phyloP scores from a whole-genome alignment of 1,140 invertebrate species.

The Drosophila insularis region DNA sequence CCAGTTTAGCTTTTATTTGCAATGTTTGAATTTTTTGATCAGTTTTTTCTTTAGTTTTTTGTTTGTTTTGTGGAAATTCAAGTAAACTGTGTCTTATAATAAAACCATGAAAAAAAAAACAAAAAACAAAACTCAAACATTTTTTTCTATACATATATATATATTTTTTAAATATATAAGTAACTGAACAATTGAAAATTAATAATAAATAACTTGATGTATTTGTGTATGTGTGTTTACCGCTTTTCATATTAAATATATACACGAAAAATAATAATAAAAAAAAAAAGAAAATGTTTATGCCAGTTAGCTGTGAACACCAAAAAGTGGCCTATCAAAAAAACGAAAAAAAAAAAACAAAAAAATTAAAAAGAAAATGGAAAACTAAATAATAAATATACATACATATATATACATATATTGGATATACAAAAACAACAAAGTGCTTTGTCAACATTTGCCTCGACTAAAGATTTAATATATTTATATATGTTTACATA shows the following conservation, averaged over 20 bases:
- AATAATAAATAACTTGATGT: constrained; percentile 16
- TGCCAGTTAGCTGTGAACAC: constrained; percentile 72
- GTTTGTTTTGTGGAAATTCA: not conserved
- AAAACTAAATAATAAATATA: constrained; percentile 8
- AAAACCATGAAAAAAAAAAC: not conserved
- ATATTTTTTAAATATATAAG: constrained; percentile 18
- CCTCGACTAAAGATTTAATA: constrained; percentile 73
- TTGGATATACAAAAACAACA: constrained; percentile 3
- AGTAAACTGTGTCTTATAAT: not conserved
- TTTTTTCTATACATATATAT: constrained; percentile 42
- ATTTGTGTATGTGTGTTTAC: constrained; percentile 73
- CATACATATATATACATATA: not conserved
- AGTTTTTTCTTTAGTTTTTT: not conserved
- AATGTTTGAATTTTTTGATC: not conserved
- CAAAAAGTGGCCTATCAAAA: constrained; percentile 74
- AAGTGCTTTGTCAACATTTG: constrained; percentile 56
- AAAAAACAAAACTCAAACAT: constrained; percentile 5
- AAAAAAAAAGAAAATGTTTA: constrained; percentile 46
- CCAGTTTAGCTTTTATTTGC: not conserved
- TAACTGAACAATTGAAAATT: constrained; percentile 18
- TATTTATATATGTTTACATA: constrained; percentile 28
- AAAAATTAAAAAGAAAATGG: constrained; percentile 15
- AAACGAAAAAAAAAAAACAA: constrained; percentile 29
- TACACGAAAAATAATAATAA: constrained; percentile 34
- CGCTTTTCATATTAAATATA: constrained; percentile 58